phyloP scores from a whole-genome alignment of 23 tunicate genomes.

The Trididemnum nubilum region DNA sequence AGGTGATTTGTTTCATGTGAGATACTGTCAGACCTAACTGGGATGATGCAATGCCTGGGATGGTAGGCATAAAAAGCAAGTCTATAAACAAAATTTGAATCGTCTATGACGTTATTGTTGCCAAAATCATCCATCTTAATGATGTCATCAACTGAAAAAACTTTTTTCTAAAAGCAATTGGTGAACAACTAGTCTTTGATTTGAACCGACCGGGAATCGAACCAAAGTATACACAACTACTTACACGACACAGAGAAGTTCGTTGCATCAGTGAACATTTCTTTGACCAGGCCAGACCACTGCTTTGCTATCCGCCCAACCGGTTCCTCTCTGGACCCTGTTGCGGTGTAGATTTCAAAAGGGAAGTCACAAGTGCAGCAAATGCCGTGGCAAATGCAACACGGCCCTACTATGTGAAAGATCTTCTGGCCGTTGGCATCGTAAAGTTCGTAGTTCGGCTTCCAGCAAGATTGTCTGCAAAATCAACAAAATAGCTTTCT shows the following conservation, averaged over 20 bases:
- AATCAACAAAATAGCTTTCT: background rate
- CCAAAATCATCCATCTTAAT: too few relatives aligned
- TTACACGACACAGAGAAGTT: conserved; percentile 77
- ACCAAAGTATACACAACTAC: too few relatives aligned
- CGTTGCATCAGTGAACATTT: conserved; percentile 91
- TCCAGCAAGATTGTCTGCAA: conserved; percentile 79
- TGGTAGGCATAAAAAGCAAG: too few relatives aligned
- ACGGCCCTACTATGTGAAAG: conserved; percentile 83
- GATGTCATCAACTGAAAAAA: too few relatives aligned
- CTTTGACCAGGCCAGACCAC: conserved; percentile 80
- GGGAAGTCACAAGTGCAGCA: conserved; percentile 93
- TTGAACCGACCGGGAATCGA: too few relatives aligned
- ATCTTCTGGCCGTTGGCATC: conserved; percentile 62
- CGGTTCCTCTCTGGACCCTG: conserved; percentile 31
- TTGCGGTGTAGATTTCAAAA: conserved; percentile 66
- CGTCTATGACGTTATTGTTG: too few relatives aligned
- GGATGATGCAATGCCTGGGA: too few relatives aligned
- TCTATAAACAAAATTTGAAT: too few relatives aligned
- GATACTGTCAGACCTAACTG: too few relatives aligned
- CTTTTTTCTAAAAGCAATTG: too few relatives aligned
- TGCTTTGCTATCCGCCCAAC: conserved; percentile 80
- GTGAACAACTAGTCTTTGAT: too few relatives aligned
- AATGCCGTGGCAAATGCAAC: conserved; percentile 85
- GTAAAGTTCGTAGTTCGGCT: conserved; percentile 59
- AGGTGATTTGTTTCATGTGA: too few relatives aligned